Percentiles rank a stretch among this genome's conserved stretches.
Conservation (phyloP, 2,113 vertebrate genomes). For the Bagarius yarrelli region DNA sequence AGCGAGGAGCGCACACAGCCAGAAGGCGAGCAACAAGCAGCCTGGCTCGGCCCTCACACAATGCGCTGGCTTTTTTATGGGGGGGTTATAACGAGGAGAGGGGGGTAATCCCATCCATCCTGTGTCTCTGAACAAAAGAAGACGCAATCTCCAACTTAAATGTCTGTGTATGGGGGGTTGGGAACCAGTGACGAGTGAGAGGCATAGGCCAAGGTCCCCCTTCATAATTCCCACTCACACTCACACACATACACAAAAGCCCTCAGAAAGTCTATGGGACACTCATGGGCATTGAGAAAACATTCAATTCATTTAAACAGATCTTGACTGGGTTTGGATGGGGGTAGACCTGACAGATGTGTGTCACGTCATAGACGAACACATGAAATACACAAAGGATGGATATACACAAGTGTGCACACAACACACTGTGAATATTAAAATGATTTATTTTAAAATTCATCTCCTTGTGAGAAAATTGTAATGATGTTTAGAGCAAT, state of each 20-base stretch:
- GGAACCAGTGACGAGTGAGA: slow-evolving; percentile 55
- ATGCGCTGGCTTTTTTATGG: slow-evolving; percentile 68
- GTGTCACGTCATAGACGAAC: neutral
- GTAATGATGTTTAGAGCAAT: too few species aligned
- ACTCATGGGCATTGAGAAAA: slow-evolving; percentile 61
- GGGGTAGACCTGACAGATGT: neutral
- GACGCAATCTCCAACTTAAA: slow-evolving; percentile 71
- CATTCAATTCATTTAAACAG: slow-evolving; percentile 60
- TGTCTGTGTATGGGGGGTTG: slow-evolving; percentile 55
- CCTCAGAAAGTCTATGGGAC: slow-evolving; percentile 61
- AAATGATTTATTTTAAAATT: neutral
- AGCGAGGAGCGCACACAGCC: slow-evolving; percentile 66
- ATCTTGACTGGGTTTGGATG: slow-evolving; percentile 52
- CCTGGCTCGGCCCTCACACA: slow-evolving; percentile 65
- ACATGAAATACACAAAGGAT: neutral
- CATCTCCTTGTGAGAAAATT: too few species aligned
- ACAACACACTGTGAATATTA: neutral
- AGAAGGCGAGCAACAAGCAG: slow-evolving; percentile 77
- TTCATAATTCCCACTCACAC: slow-evolving; percentile 32
- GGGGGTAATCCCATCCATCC: slow-evolving; percentile 51
- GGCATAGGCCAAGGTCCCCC: slow-evolving; percentile 49
- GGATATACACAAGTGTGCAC: neutral
- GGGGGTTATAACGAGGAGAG: slow-evolving; percentile 53
- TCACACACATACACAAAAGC: slow-evolving; percentile 53
- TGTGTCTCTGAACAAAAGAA: slow-evolving; percentile 68